phyloP scores from a whole-genome alignment of 2,113 vertebrate species.

The Galbula dea region DNA sequence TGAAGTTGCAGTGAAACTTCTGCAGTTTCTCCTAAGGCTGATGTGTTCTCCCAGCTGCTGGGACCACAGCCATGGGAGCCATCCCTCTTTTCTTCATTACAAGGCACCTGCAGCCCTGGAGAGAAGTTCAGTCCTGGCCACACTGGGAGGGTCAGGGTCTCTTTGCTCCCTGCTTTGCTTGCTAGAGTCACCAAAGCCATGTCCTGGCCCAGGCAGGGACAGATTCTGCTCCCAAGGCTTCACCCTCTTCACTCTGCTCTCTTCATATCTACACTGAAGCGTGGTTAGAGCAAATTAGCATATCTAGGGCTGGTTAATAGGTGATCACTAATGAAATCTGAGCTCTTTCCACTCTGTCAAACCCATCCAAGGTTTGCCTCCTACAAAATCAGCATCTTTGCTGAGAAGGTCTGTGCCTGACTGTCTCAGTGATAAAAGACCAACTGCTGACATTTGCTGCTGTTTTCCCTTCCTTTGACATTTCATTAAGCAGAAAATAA shows the following conservation, averaged over 20 bases:
- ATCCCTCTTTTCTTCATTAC: accelerated
- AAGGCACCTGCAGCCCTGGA: accelerated
- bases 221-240: accelerated
- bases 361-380: not conserved
- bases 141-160: accelerated
- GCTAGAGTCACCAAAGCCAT: not conserved
- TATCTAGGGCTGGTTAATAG: not conserved
- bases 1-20: not conserved
- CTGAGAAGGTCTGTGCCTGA: not conserved
- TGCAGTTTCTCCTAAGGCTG: accelerated
- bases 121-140: accelerated
- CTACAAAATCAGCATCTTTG: not conserved
- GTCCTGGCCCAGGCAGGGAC: not conserved
- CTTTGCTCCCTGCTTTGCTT: not conserved
- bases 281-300: not conserved
- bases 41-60: not conserved
- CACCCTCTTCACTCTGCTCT: accelerated
- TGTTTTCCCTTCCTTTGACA: not conserved
- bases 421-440: not conserved
- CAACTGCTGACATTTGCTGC: not conserved
- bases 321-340: not conserved
- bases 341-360: not conserved
- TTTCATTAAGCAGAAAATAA: not conserved
- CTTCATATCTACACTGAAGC: not conserved
- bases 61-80: accelerated